phyloP scores from a whole-genome alignment of 2,113 vertebrate genomes.

The Oncorhynchus masou region DNA sequence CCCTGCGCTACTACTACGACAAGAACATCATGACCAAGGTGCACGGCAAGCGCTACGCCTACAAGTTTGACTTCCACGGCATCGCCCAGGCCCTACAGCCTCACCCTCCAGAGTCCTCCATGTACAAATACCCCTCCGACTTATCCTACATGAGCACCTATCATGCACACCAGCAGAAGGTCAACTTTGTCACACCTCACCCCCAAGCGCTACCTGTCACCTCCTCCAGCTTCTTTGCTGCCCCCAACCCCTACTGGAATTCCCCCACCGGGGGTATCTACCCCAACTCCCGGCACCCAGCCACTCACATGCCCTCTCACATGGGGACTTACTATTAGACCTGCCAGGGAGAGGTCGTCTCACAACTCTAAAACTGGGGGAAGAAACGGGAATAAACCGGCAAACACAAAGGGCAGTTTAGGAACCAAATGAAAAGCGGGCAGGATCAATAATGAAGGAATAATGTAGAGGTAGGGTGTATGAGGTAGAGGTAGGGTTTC shows the following conservation, averaged over 20 bases:
- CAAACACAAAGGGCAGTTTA: constrained; percentile 16
- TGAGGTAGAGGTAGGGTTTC: no score
- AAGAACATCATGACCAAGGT: constrained; percentile 95
- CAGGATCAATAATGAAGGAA: neutral
- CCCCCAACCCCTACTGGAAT: constrained; percentile 87
- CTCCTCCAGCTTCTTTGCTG: constrained; percentile 82
- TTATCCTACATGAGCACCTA: constrained; percentile 87
- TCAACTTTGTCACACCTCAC: constrained; percentile 87
- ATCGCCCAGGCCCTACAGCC: constrained; percentile 89
- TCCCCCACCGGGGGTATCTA: constrained; percentile 84
- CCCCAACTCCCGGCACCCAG: constrained; percentile 81
- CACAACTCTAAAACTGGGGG: constrained; percentile 17
- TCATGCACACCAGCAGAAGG: constrained; percentile 85
- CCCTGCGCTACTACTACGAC: constrained; percentile 88
- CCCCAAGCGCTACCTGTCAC: constrained; percentile 81
- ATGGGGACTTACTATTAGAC: constrained; percentile 86
- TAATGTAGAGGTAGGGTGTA: constrained; percentile 1
- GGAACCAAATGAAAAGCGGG: neutral
- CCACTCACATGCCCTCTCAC: constrained; percentile 85
- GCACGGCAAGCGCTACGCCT: constrained; percentile 87
- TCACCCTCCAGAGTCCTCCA: constrained; percentile 82
- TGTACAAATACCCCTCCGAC: constrained; percentile 88
- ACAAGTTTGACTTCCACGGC: constrained; percentile 90
- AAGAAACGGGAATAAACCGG: neutral
- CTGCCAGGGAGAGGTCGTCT: constrained; percentile 8